These are phyloP conservation scores for Gracilinanus agilis DNA, from an alignment of 2,113 vertebrate species.

Conservation along the genomic window DNA sequence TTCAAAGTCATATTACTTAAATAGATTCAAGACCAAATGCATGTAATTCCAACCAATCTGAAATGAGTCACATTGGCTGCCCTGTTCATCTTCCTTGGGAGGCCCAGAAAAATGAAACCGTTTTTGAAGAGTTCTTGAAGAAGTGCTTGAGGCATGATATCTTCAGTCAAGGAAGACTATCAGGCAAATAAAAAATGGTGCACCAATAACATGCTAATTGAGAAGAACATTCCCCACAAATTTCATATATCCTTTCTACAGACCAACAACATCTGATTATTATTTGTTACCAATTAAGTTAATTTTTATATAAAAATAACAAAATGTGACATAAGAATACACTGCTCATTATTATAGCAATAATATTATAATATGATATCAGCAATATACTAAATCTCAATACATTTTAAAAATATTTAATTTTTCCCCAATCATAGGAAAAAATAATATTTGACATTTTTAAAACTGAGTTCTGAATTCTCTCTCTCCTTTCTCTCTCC, in stretches of 20 bases:
- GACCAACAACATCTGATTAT: not conserved
- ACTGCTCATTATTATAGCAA: no score
- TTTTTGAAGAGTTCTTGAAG: not conserved
- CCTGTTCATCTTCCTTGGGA: not conserved
- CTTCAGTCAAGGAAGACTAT: not conserved
- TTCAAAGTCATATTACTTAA: not conserved
- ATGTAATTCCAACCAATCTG: not conserved
- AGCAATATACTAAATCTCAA: no score
- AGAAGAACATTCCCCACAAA: not conserved
- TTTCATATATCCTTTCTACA: not conserved
- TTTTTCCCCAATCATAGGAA: no score
- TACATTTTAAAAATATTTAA: no score
- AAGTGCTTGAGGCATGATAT: not conserved
- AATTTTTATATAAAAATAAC: no score
- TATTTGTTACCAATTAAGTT: no score
- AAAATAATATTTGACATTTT: no score
- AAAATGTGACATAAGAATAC: no score
- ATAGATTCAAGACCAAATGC: not conserved
- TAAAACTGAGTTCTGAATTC: no score
- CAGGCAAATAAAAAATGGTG: not conserved
- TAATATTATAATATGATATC: no score
- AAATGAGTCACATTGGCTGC: not conserved
- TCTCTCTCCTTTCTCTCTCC: no score
- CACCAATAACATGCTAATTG: not conserved
- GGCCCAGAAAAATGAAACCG: not conserved